Percentiles rank a stretch among this genome's conserved stretches.
Conservation (phyloP, 2,113 vertebrate species). For the Phalacrocorax carbo region DNA sequence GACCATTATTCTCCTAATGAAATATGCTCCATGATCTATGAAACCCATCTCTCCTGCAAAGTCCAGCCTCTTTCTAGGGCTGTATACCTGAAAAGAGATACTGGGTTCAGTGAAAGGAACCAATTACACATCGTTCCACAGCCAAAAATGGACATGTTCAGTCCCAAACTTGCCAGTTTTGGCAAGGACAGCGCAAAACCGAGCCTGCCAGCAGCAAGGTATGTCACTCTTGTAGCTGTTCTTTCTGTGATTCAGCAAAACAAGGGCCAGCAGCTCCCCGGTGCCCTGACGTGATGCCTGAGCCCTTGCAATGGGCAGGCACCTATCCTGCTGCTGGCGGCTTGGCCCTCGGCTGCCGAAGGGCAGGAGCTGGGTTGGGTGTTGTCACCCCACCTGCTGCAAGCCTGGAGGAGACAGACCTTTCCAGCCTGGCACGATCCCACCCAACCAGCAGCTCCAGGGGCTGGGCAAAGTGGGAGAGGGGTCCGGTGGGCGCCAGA, state of each 20-base stretch:
- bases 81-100: not conserved
- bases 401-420: not conserved
- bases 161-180: not conserved
- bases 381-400: not conserved
- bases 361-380: not conserved
- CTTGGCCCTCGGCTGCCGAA: not conserved
- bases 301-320: not conserved
- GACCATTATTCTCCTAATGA: not conserved
- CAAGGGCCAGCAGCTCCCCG: not conserved
- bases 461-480: accelerated
- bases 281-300: accelerated
- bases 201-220: not conserved
- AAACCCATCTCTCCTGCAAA: not conserved
- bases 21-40: not conserved
- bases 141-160: not conserved
- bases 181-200: not conserved
- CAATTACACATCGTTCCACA: not conserved
- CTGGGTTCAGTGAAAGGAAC: not conserved
- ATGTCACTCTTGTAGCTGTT: not conserved
- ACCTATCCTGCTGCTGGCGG: accelerated
- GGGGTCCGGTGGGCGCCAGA: accelerated
- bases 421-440: not conserved
- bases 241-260: accelerated
- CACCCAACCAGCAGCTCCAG: not conserved
- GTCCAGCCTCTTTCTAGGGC: not conserved